phyloP scores from a whole-genome alignment of 2,888 invertebrate genomes.

The Brachypterus glaber region DNA sequence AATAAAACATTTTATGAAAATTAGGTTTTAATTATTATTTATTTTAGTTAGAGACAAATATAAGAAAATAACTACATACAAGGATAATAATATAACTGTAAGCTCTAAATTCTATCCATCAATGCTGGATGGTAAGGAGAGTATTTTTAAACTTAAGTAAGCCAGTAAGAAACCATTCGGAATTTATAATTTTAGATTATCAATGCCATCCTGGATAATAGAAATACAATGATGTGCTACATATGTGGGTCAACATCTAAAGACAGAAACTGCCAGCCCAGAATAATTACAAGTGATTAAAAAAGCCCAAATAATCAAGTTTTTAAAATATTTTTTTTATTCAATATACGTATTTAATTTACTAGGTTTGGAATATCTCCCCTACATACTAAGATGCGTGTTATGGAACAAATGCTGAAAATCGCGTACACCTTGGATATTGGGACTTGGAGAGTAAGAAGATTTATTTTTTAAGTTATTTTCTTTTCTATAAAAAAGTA shows the following conservation, averaged over 20 bases:
- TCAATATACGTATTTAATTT: background rate
- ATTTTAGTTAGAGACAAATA: background rate
- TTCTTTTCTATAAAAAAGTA: too few species aligned
- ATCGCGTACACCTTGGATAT: background rate
- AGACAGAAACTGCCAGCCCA: background rate
- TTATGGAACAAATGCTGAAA: background rate
- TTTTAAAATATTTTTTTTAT: background rate
- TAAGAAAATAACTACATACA: background rate
- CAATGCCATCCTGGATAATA: background rate
- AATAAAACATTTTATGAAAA: background rate
- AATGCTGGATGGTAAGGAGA: background rate
- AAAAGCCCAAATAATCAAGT: too few species aligned
- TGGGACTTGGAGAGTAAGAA: background rate
- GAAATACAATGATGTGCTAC: background rate
- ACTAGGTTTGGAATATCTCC: background rate
- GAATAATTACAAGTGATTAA: background rate
- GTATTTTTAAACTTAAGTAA: background rate
- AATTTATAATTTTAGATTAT: background rate
- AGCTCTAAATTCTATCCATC: background rate
- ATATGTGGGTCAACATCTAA: constrained; percentile 1
- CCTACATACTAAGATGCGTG: background rate
- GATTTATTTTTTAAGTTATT: too few species aligned
- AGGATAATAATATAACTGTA: background rate
- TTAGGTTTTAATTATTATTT: background rate
- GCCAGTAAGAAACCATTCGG: too few species aligned